phyloP scores from a whole-genome alignment of 1,140 invertebrate species.

The Tetramorium parvispinum region DNA sequence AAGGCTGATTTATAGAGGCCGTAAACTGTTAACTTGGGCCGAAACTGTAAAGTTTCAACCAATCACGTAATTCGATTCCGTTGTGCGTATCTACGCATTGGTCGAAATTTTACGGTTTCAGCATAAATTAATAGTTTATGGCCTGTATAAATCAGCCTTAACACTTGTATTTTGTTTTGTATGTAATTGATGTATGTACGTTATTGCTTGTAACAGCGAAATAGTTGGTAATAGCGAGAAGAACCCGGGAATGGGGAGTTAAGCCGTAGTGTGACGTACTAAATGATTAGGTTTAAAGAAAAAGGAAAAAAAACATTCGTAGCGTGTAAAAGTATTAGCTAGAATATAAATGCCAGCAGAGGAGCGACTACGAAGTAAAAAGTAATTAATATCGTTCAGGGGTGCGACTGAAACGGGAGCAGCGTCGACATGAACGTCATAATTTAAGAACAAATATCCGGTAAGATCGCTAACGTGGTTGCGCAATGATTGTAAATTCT shows the following conservation, averaged over 20 bases:
- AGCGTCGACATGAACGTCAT: conserved; percentile 16
- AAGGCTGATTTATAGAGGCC: too few relatives aligned
- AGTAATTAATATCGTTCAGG: conserved; percentile 54
- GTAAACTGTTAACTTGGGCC: too few relatives aligned
- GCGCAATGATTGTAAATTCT: conserved; percentile 35
- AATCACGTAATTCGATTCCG: too few relatives aligned
- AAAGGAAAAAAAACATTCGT: conserved; percentile 73
- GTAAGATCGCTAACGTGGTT: conserved; percentile 69
- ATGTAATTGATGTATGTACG: conserved; percentile 82
- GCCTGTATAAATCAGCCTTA: too few relatives aligned
- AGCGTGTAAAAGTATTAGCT: conserved; percentile 78
- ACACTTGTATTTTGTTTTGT: conserved; percentile 78
- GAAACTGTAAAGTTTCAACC: too few relatives aligned
- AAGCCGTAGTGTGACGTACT: conserved; percentile 74
- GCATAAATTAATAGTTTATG: too few relatives aligned
- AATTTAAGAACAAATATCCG: conserved; percentile 55
- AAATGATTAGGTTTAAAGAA: conserved; percentile 66
- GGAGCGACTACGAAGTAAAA: conserved; percentile 64
- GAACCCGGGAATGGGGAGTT: conserved; percentile 20
- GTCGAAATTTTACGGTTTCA: too few relatives aligned
- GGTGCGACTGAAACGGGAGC: conserved; percentile 65
- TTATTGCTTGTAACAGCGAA: conserved; percentile 78
- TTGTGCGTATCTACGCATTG: too few relatives aligned
- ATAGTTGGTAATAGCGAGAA: conserved; percentile 70
- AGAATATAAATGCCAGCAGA: conserved; percentile 69